phyloP scores from a whole-genome alignment of 2,113 vertebrate species.

The Crypturellus undulatus region DNA sequence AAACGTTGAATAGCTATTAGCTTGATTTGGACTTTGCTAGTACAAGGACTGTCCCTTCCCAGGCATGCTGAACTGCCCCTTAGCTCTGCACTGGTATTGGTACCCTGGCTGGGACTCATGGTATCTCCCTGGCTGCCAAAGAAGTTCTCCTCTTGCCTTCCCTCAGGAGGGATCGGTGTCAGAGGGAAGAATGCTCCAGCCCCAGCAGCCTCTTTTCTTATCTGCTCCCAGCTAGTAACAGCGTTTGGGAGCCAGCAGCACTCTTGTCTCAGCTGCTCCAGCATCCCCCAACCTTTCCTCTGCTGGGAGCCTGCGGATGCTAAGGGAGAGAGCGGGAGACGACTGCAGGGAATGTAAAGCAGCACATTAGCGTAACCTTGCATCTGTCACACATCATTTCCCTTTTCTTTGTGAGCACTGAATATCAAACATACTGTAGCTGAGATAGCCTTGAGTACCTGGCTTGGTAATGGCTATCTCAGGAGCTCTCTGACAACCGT shows the following conservation, averaged over 20 bases:
- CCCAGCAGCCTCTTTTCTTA: neutral
- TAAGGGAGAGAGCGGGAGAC: neutral
- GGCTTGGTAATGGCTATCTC: neutral
- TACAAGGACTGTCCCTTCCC: neutral
- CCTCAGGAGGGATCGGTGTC: neutral
- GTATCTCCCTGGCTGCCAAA: neutral
- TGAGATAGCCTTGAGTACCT: neutral
- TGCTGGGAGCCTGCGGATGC: neutral
- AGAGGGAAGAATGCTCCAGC: neutral
- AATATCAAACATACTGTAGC: neutral
- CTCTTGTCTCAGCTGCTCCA: neutral
- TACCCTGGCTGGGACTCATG: neutral
- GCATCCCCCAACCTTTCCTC: neutral
- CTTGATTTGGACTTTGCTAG: neutral
- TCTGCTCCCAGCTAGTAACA: neutral
- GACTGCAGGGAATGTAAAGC: neutral
- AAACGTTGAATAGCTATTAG: neutral
- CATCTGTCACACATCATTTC: neutral
- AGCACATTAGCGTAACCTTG: fast-evolving
- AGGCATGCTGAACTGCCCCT: neutral
- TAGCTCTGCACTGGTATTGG: neutral
- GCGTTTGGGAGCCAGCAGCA: neutral
- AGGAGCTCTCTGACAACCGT: neutral
- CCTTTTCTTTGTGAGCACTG: neutral
- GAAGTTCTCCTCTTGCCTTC: neutral